Base-by-base conservation (phyloP, 2,797 vertebrate genomes). In the Periophthalmus magnuspinnatus region DNA sequence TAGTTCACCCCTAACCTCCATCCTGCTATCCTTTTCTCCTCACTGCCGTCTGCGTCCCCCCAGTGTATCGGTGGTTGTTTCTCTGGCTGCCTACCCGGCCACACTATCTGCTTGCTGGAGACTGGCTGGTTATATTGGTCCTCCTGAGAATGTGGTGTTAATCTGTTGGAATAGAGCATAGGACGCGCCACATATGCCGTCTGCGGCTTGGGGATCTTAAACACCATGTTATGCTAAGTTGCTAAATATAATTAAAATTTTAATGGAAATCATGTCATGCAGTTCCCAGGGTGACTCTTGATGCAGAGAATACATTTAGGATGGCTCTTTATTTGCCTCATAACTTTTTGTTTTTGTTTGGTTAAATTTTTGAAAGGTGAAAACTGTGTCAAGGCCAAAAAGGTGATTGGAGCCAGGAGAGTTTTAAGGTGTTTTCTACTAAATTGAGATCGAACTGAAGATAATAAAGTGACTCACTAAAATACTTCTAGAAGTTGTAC, bases 191-290 rank as follows among this genome's bases (percentile, higher is more conserved):
- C 78, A 80, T 76, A 81, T 81, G 76, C 73, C 63, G 64, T 71
- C 70, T 83, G 71, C 74, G 68, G 78, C 70, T 81, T 73, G 69
- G 67, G 58, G 81, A 87, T 84, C 80, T 68, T 71, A 78, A 79
- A 76, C 80, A 59, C 78, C 67, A 70, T 81, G 81, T 87, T 89
- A 87, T 84, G 76, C 84, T 87, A 90, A 92, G 86, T 88, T 81
- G 81, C 84, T 84, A 84, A 92, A 90, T 88, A 80, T 90, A 90
- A 92, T 93, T 92, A 90, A 88, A 83, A 89, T 87, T 88, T 88
- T 91, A 92, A 91, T 91, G 82, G 82, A 80, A 92, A 88, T 88
- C 86, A 83, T 89, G 82, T 92, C 86, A 90, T 84, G 80, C 83
- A 73, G 75, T 88, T 91, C 85, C 87, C 83, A 78, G 81, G 81